Base-by-base conservation (phyloP, 2,888 invertebrate species). In the Eupithecia insigniata region DNA sequence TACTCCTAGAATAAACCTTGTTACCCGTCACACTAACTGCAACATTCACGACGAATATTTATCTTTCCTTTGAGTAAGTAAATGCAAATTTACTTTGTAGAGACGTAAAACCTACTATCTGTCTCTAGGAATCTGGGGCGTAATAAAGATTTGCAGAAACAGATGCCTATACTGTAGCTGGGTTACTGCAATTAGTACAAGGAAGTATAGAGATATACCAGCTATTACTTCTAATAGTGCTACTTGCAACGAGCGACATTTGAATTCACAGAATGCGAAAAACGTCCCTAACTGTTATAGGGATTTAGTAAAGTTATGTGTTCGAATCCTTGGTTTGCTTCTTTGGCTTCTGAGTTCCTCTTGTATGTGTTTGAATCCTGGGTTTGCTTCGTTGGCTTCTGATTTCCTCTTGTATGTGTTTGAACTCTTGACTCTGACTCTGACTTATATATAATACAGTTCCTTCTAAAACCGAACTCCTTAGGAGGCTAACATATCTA, bases 121-220 rank as follows among this genome's bases (percentile, higher is more conserved):
- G 71, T 70, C 64, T 60, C 61, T 39, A 10, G 55, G 71, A 69
- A 74, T 74, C 74, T 71, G 46, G 74, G 71, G 46, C 71, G 69
- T 74, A 71, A 74, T 71, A 71, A 74, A 71, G 71, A 74, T 71
- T 71, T 67, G 65, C 67, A 69, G 65, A 69, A 73, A 73, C 72
- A 73, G 70, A 73, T 70, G 65, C 64, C 67, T 67, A 36, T 46
- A 70, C 73, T 70, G 70, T 66, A 72, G 66, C 60, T 67, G 67
- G 34, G 65, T 70, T 65, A 70, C 73, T 73, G 67, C 67, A 70
- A 73, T 73, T 73, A 73, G 70, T 67, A 70, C 70, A 60, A 73
- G 73, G 70, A 70, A 70, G 58, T 67, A 65, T 43, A 70, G 46
- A 62, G 62, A 46, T 70, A 64, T 46, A 12, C 67, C 26, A 28